phyloP scores from a whole-genome alignment of 2,888 invertebrate genomes.

The Ceramica pisi region DNA sequence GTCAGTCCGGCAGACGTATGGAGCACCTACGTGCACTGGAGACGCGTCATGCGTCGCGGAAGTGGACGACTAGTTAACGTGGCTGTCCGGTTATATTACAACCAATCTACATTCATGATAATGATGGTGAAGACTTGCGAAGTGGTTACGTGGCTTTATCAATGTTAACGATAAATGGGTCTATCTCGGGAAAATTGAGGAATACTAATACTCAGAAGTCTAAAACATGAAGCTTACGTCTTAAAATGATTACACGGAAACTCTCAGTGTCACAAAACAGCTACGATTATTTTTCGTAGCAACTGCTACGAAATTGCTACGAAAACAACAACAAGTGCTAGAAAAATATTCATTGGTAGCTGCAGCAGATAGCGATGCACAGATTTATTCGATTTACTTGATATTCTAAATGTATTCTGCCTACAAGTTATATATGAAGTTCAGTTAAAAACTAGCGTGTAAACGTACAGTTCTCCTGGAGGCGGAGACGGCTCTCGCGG shows the following conservation, averaged over 20 bases:
- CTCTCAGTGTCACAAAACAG: not conserved
- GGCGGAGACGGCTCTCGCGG: conserved; percentile 69
- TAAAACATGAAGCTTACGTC: not conserved
- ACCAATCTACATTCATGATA: conserved; percentile 45
- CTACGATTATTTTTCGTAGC: conserved; percentile 6
- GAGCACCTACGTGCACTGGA: conserved; percentile 65
- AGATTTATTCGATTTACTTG: conserved; percentile 15
- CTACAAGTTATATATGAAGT: conserved; percentile 1
- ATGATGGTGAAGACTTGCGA: conserved; percentile 36
- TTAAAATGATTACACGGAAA: not conserved
- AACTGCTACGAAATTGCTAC: conserved; percentile 17
- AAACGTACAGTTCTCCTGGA: conserved; percentile 60
- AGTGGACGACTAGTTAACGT: conserved; percentile 54
- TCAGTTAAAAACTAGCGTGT: conserved; percentile 22
- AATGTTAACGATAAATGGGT: not conserved
- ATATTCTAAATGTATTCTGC: conserved; percentile 16
- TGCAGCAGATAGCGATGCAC: not conserved
- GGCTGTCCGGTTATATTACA: conserved; percentile 48
- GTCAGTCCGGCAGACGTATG: conserved; percentile 60
- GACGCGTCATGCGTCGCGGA: conserved; percentile 61
- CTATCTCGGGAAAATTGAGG: not conserved
- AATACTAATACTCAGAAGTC: not conserved
- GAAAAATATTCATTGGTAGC: conserved; percentile 6
- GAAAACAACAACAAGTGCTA: not conserved
- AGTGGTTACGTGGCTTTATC: conserved; percentile 21